phyloP scores from a whole-genome alignment of 2,113 vertebrate genomes.

The Pituophis catenifer region DNA sequence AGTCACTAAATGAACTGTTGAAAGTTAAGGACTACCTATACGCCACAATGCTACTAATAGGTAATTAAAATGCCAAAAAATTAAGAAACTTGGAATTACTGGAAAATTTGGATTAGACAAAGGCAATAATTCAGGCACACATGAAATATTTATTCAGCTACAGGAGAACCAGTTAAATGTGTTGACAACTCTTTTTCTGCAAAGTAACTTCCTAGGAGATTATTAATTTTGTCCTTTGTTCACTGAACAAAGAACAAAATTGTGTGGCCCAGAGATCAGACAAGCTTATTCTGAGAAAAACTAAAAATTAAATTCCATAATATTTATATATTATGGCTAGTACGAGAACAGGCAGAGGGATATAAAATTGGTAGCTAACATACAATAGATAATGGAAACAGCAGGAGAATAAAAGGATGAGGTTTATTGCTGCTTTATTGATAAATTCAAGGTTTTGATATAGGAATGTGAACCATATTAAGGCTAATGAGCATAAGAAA shows the following conservation, averaged over 20 bases:
- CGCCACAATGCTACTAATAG: neutral
- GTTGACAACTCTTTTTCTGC: neutral
- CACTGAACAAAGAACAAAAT: neutral
- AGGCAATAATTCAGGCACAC: neutral
- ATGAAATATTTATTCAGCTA: neutral
- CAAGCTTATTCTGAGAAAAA: neutral
- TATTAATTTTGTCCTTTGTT: neutral
- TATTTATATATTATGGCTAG: too few species aligned
- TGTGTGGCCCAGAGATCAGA: neutral
- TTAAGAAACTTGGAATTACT: neutral
- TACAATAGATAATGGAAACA: neutral
- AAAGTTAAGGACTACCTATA: too few species aligned
- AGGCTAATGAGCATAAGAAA: too few species aligned
- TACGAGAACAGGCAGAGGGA: neutral
- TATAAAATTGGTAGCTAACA: neutral
- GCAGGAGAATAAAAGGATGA: neutral
- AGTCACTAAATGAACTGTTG: too few species aligned
- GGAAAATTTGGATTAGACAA: neutral
- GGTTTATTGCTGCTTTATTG: neutral
- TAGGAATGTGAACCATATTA: neutral
- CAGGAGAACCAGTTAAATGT: neutral
- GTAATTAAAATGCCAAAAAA: neutral
- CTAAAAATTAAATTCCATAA: too few species aligned
- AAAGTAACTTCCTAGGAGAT: too few species aligned
- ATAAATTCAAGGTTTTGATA: neutral